Percentiles rank a stretch among this genome's conserved stretches.
These are phyloP conservation scores for Achlya flavicornis DNA, from an alignment of 2,888 invertebrate species.

Conservation along the genomic window DNA sequence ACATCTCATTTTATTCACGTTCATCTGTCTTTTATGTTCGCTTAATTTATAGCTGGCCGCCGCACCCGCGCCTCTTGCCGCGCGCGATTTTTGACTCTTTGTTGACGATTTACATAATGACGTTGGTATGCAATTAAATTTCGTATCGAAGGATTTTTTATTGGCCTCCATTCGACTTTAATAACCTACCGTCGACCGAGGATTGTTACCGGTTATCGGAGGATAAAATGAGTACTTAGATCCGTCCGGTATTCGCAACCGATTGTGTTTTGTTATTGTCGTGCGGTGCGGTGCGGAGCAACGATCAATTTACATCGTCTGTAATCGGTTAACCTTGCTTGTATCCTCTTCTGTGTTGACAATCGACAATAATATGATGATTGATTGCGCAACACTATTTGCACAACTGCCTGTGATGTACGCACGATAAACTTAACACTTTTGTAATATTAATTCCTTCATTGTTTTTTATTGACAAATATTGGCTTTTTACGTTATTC, in stretches of 20 bases:
- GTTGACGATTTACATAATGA: constrained; percentile 36
- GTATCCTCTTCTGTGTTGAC: constrained; percentile 39
- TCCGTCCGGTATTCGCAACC: constrained; percentile 30
- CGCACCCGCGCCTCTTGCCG: constrained; percentile 22
- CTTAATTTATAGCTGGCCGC: constrained; percentile 58
- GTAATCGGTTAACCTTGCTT: constrained; percentile 64
- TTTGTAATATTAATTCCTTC: constrained; percentile 22
- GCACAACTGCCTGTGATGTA: constrained; percentile 46
- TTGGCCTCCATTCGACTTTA: constrained; percentile 17
- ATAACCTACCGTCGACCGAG: constrained; percentile 15
- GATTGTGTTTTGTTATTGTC: constrained; percentile 33
- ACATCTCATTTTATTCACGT: constrained; percentile 72
- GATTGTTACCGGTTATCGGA: constrained; percentile 27
- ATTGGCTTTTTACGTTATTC: constrained; percentile 17
- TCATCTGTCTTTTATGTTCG: constrained; percentile 66
- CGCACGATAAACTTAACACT: constrained; percentile 29
- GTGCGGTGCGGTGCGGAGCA: constrained; percentile 24
- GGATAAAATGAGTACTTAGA: constrained; percentile 20
- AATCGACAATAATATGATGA: constrained; percentile 51
- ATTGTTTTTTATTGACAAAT: constrained; percentile 26
- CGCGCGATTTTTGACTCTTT: constrained; percentile 32
- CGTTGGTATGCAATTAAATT: constrained; percentile 19
- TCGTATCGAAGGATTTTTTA: constrained; percentile 7
- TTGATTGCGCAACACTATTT: constrained; percentile 64
- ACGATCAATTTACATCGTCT: constrained; percentile 51